phyloP scores from a whole-genome alignment of 2,113 vertebrate species.

The Rynchops niger region DNA sequence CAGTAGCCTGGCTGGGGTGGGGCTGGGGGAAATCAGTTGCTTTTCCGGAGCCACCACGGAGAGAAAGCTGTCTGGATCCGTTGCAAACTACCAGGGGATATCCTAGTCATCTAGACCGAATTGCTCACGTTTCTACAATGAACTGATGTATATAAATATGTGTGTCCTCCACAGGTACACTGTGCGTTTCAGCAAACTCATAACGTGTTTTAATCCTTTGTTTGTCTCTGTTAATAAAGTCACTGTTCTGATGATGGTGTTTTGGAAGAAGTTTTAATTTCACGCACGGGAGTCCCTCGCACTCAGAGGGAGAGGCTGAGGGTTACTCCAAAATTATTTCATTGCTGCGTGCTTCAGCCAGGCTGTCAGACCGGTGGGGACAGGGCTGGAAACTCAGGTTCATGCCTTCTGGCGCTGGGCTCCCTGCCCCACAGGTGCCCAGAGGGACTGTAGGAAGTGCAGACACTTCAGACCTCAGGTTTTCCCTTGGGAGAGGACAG shows the following conservation, averaged over 20 bases:
- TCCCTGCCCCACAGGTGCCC: neutral
- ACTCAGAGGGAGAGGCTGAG: neutral
- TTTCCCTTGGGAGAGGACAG: neutral
- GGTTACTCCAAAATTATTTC: neutral
- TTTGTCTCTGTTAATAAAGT: slow-evolving; percentile 60
- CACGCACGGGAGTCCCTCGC: fast-evolving
- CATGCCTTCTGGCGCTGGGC: neutral
- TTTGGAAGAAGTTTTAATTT: neutral
- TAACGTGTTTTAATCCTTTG: neutral
- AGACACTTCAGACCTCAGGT: neutral
- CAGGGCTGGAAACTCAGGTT: neutral
- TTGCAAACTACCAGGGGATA: slow-evolving; percentile 58
- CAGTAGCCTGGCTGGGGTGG: neutral
- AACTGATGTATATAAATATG: slow-evolving; percentile 4
- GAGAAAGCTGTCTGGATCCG: neutral
- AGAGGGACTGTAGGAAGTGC: fast-evolving
- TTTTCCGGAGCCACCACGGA: neutral
- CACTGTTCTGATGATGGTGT: neutral
- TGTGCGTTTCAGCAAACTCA: neutral
- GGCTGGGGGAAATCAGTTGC: neutral
- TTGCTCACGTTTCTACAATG: neutral
- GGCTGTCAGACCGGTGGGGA: neutral
- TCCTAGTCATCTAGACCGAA: neutral
- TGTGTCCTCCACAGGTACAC: neutral
- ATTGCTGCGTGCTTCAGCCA: fast-evolving